phyloP scores from a whole-genome alignment of 2,113 vertebrate genomes.

The Dermatemys mawii region DNA sequence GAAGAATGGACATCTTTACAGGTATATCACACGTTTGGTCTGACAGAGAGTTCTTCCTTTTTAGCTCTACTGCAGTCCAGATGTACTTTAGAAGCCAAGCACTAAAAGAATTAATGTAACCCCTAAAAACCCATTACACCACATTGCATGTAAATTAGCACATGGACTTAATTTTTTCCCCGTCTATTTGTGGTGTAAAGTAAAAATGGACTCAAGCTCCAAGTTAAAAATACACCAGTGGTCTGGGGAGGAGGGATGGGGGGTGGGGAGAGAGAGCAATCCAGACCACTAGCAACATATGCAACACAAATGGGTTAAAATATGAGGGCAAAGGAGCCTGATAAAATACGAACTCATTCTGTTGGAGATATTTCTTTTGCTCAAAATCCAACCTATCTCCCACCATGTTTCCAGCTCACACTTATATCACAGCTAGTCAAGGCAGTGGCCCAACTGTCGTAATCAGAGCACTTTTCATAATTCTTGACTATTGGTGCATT shows the following conservation, averaged over 20 bases:
- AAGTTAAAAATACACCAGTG: neutral
- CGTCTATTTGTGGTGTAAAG: neutral
- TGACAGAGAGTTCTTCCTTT: neutral
- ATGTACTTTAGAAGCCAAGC: neutral
- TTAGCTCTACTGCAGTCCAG: neutral
- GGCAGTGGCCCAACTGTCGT: neutral
- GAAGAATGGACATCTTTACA: neutral
- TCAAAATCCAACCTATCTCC: no score
- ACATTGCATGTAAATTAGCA: neutral
- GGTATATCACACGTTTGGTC: neutral
- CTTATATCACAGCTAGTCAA: neutral
- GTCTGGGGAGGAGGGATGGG: neutral
- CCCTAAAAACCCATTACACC: neutral
- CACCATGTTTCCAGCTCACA: neutral
- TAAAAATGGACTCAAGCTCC: neutral
- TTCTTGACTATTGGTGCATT: neutral
- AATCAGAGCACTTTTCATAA: neutral
- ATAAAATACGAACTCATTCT: neutral
- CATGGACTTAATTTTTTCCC: no score
- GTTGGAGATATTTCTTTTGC: no score
- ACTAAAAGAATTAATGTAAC: neutral
- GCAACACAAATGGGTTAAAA: neutral
- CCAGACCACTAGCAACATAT: neutral
- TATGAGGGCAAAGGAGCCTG: neutral
- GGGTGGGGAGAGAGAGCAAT: neutral